Percentiles rank a stretch among this genome's conserved stretches.
These are phyloP conservation scores for Sclerurus mexicanus DNA, from an alignment of 2,113 vertebrate genomes.

Conservation along the genomic window DNA sequence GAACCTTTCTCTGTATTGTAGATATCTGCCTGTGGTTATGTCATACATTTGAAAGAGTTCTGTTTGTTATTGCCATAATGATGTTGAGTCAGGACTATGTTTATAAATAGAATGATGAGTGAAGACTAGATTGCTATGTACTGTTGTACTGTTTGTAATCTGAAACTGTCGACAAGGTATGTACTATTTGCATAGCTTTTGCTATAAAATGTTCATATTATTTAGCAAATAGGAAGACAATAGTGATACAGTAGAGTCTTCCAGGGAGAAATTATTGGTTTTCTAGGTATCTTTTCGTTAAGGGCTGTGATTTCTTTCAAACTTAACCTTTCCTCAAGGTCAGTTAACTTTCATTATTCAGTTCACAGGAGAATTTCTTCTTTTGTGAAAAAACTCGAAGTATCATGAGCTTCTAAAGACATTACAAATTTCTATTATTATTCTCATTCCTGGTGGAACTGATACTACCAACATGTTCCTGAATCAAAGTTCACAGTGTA, in stretches of 20 bases:
- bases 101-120: neutral
- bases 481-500: neutral
- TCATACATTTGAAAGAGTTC: neutral
- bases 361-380: neutral
- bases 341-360: neutral
- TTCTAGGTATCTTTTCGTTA: neutral
- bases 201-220: neutral
- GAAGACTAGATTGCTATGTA: neutral
- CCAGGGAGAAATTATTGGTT: neutral
- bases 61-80: neutral
- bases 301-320: neutral
- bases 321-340: neutral
- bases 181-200: neutral
- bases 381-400: neutral
- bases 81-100: neutral
- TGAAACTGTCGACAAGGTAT: neutral
- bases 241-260: neutral
- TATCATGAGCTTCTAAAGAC: neutral
- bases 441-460: neutral
- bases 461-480: neutral
- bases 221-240: neutral
- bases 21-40: neutral
- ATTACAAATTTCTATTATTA: neutral
- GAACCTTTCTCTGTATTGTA: neutral
- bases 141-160: neutral